Conservation (phyloP, 2,888 invertebrate species). For the Sipha maydis region DNA sequence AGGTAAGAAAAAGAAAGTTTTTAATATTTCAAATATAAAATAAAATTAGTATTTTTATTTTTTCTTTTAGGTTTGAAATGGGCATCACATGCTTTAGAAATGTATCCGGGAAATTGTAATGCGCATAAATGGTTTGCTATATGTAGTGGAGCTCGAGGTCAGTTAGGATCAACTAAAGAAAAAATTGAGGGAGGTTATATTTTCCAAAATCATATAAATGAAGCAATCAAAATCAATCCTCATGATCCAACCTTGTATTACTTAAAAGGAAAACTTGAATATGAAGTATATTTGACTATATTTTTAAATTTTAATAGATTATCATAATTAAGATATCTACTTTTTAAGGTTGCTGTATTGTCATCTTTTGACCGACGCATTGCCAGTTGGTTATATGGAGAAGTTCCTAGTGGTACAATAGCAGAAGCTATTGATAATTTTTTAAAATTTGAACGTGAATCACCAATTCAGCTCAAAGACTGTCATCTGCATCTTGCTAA, state of each 20-base stretch:
- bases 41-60: neutral
- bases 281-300: conserved; percentile 69
- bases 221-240: conserved; percentile 73
- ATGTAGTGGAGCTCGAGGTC: conserved; percentile 73
- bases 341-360: conserved; percentile 70
- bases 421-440: conserved; percentile 74
- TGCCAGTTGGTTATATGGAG: conserved; percentile 74
- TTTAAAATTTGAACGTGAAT: conserved; percentile 71
- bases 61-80: conserved; percentile 70
- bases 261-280: conserved; percentile 77
- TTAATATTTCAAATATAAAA: neutral
- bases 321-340: neutral
- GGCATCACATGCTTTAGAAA: conserved; percentile 71
- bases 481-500: conserved; percentile 73
- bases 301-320: conserved; percentile 1
- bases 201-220: conserved; percentile 77
- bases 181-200: conserved; percentile 75
- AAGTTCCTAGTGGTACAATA: conserved; percentile 73
- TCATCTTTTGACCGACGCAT: conserved; percentile 76
- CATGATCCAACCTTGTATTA: conserved; percentile 75
- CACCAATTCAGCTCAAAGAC: conserved; percentile 71
- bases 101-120: conserved; percentile 70
- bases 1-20: conserved; percentile 63
- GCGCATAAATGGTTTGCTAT: conserved; percentile 82
- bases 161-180: conserved; percentile 73